Evolutionary conservation across 2,888 invertebrate genomes (phyloP), one percentile per base, ranked within the genome.

Genomic region (Caenorhabditis sinica): DNA sequence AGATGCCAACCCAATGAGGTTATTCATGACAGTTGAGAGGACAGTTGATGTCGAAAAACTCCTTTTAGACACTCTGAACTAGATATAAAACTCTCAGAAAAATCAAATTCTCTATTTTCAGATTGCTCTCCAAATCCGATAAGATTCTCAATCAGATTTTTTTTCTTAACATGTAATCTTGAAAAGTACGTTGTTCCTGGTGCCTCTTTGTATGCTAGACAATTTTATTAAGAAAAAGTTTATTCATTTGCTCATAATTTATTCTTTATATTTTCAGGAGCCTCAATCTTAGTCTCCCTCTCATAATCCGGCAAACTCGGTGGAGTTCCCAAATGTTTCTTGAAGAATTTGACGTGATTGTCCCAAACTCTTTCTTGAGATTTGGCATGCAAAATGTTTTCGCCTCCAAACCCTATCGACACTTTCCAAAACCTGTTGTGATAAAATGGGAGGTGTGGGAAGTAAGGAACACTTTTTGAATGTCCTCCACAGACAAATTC

Each of bases 261-360:
- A 40, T 40, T 40, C 13, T 40, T 40, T 13, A 20, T 20, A 17
- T 3, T 53, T 53, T 53, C 58, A 33, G 60, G 60, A n/a, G 15
- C 1, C 30, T n/a, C 33, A n/a, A 60, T 60, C 8, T 33, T 17
- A 0, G 17, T 11, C 15, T 43, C 17, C n/a, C 72, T 43, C 15
- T 68, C 23, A 82, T 82, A 86, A 17, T 84, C 84, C 11, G 84
- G 79, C 28, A 86, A 75, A 23, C 15, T 23, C n/a, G 68, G 53
- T 5, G 86, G 79, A 4, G 43, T 45, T 63, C 86, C 86, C 43
- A 86, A 63, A n/a, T 73, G 49, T 60, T 65, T 79, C 49, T 74
- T 82, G 80, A 80, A 86, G 40, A 86, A 86, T 1, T 69, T 51
- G 40, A 87, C 51, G 4, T 84, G 80, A 13, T 68, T 76, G 9